Evolutionary conservation across 64 coral and sea anemone species (phyloP), one percentile per base, ranked within the genome.

Genomic region (Anthopleura sola): DNA sequence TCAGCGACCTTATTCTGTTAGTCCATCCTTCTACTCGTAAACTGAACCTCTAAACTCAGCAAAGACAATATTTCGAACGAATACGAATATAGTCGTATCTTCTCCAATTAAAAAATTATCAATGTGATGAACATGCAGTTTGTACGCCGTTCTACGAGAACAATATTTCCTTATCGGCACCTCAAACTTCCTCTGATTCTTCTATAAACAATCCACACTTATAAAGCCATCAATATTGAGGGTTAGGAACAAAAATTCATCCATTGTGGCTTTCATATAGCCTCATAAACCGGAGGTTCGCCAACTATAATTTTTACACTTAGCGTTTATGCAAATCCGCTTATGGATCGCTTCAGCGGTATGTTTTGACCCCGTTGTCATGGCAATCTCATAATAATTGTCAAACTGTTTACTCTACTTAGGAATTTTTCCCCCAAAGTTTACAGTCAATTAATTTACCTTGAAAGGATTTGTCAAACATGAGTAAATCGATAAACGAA

Each of bases 341-440:
- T 68, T 28, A 28, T 4, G 13, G 6, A 3, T 44, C 37, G 38
- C 76, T 44, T 79, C 76, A 79, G 76, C 76, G 76, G 76, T 79
- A 44, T 79, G 76, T 79, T 79, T 79, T 79, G 76, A 48, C 36
- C 36, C 37, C 19, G 76, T 79, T 79, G 76, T 79, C 37, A 79
- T 79, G 76, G 38, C 44, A 17, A 79, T 79, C 1, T 15, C 34
- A 71, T 15, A 34, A 71, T 71, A 71, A 71, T 71, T 34, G 66
- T 71, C 28, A 33, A 1, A 71, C 29, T 71, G 28, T 71, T 71
- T 71, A 71, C 23, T 71, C 66, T 16, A 71, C 14, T 17, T 34
- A 3, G 28, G 66, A 29, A 31, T 36, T 71, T 34, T 71, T 34
- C n/a, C n/a, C 8, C 0, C 9, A 34, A 71, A 71, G 66, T 71